Evolutionary conservation across 1,140 invertebrate species (phyloP).

Genomic region (Zaprionus gabonicus): DNA sequence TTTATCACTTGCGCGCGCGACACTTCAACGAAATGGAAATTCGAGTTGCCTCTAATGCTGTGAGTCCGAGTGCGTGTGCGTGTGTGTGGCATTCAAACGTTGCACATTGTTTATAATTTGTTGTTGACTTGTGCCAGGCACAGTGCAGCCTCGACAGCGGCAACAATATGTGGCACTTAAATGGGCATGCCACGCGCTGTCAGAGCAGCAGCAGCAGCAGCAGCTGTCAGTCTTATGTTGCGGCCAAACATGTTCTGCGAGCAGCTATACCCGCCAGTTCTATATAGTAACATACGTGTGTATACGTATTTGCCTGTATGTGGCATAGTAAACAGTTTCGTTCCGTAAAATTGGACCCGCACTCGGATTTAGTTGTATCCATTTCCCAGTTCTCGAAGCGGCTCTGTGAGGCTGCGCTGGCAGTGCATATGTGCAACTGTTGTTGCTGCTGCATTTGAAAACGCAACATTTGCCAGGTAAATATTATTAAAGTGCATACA

Average conservation of each 20-base stretch:
- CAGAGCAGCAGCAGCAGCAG: constrained; percentile 40
- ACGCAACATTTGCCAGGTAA: constrained; percentile 55
- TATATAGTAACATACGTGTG: not conserved
- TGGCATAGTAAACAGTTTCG: constrained; percentile 5
- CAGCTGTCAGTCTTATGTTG: constrained; percentile 72
- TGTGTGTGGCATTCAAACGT: constrained; percentile 56
- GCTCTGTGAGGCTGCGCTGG: not conserved
- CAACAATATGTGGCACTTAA: constrained; percentile 73
- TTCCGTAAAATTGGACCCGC: constrained; percentile 54
- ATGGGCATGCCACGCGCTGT: constrained; percentile 56
- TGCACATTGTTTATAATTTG: constrained; percentile 52
- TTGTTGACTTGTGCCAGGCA: constrained; percentile 41
- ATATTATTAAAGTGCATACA: constrained; percentile 53
- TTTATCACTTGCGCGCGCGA: constrained; percentile 58
- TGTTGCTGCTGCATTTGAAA: constrained; percentile 39
- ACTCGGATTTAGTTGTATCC: constrained; percentile 35
- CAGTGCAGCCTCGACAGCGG: constrained; percentile 19
- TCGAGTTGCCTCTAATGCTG: constrained; percentile 42
- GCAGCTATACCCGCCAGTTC: not conserved
- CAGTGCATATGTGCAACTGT: constrained; percentile 39
- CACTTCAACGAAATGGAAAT: constrained; percentile 70
- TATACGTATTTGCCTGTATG: not conserved
- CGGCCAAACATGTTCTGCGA: constrained; percentile 67
- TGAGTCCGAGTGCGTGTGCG: constrained; percentile 18
- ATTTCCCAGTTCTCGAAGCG: constrained; percentile 10